phyloP scores from a whole-genome alignment of 1,140 invertebrate species.

The Aphelinus atriplicis region DNA sequence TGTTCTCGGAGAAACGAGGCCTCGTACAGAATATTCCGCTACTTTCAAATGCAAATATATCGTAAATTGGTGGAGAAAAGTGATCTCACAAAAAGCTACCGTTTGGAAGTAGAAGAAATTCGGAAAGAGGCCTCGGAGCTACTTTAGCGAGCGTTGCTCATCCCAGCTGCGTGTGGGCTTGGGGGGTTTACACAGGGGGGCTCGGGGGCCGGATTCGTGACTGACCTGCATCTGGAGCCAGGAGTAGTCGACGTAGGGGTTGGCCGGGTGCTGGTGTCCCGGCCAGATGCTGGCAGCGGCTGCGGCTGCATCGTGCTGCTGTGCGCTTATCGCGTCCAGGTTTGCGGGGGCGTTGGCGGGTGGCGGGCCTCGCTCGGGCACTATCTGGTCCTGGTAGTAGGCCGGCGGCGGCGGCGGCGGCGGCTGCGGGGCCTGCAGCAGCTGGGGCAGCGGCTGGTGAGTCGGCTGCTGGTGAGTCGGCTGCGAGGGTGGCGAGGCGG shows the following conservation, averaged over 20 bases:
- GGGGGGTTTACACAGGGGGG: neutral
- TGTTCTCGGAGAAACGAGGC: no score
- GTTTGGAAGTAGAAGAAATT: no score
- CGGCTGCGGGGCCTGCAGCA: slow-evolving; percentile 33
- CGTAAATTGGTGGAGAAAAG: no score
- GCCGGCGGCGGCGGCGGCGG: slow-evolving; percentile 30
- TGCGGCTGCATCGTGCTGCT: slow-evolving; percentile 11
- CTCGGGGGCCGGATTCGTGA: neutral
- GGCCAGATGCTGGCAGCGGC: neutral
- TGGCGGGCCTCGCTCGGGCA: slow-evolving; percentile 61
- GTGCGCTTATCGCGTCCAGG: neutral
- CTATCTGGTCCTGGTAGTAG: slow-evolving; percentile 64
- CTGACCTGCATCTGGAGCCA: slow-evolving; percentile 65
- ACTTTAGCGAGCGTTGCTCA: neutral
- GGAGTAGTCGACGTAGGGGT: slow-evolving; percentile 62
- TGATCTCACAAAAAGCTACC: no score
- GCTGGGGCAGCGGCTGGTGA: slow-evolving; percentile 47
- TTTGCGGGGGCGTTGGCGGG: slow-evolving; percentile 42
- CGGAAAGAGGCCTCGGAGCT: neutral
- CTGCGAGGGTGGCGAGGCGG: slow-evolving; percentile 57
- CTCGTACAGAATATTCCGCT: no score
- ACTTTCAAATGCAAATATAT: no score
- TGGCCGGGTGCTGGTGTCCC: neutral
- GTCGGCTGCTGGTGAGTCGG: slow-evolving; percentile 45
- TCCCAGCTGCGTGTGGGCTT: neutral